A percentile compares a stretch with the other conserved stretches of the same genome.
Evolutionary conservation across 2,888 invertebrate species (phyloP).

Genomic region (Laspeyria flexula): DNA sequence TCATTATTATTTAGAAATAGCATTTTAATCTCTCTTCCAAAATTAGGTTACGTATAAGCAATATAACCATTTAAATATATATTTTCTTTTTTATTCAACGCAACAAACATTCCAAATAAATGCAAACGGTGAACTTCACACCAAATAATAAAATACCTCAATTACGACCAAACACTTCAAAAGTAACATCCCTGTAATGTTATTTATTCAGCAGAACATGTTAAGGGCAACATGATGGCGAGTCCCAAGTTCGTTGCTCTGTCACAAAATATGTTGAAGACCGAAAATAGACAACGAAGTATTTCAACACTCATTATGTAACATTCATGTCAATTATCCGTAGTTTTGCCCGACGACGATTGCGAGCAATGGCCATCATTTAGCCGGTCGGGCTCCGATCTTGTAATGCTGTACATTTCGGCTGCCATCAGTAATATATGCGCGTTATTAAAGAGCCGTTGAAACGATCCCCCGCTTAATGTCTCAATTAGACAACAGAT

Average conservation of each 20-base stretch:
- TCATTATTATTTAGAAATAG: no score
- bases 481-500: slow-evolving; percentile 82
- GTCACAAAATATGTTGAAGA: slow-evolving; percentile 48
- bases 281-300: slow-evolving; percentile 52
- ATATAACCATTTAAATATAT: no score
- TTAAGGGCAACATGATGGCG: slow-evolving; percentile 38
- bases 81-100: not conserved
- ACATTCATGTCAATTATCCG: slow-evolving; percentile 80
- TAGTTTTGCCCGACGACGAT: slow-evolving; percentile 76
- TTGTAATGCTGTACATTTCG: slow-evolving; percentile 65
- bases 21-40: no score
- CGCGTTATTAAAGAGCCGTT: slow-evolving; percentile 77
- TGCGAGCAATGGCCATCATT: slow-evolving; percentile 76
- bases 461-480: slow-evolving; percentile 74
- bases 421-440: slow-evolving; percentile 74
- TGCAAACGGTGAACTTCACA: no score
- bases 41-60: no score
- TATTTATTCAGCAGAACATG: slow-evolving; percentile 47
- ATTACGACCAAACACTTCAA: no score
- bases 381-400: slow-evolving; percentile 61
- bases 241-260: slow-evolving; percentile 44
- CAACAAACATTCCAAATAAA: slow-evolving; percentile 8
- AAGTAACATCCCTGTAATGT: slow-evolving; percentile 24
- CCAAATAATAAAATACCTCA: no score
- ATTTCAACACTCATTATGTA: slow-evolving; percentile 63